Percentiles rank a stretch among this genome's conserved stretches.
Conservation (phyloP, 2,797 vertebrate species). For the Hylomyscus alleni region DNA sequence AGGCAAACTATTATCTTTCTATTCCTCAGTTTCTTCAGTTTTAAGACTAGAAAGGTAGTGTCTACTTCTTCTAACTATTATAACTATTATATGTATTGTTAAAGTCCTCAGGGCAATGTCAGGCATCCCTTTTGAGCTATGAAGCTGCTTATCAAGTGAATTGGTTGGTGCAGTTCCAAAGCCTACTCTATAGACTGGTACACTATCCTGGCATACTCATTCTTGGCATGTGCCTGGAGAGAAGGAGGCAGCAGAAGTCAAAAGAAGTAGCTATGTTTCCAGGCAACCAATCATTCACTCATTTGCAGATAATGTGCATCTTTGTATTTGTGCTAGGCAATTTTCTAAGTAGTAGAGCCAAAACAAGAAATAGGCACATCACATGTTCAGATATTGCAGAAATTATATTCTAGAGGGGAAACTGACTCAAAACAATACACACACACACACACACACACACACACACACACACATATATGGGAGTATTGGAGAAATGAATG, state of each 20-base stretch:
- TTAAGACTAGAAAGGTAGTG: slow-evolving; percentile 40
- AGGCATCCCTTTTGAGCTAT: background rate
- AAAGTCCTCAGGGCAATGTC: background rate
- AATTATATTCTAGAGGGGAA: slow-evolving; percentile 16
- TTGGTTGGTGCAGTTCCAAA: slow-evolving; percentile 15
- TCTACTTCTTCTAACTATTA: background rate
- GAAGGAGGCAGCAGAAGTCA: background rate
- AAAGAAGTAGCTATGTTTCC: slow-evolving; percentile 28
- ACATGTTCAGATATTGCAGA: background rate
- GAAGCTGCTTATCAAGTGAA: slow-evolving; percentile 17
- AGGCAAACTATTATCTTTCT: slow-evolving; percentile 4
- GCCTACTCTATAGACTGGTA: slow-evolving; percentile 25
- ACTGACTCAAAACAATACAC: background rate
- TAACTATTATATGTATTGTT: slow-evolving; percentile 25
- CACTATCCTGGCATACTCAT: slow-evolving; percentile 7
- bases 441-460: background rate
- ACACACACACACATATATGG: background rate
- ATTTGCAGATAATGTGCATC: slow-evolving; percentile 54
- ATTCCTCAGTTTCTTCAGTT: slow-evolving; percentile 39
- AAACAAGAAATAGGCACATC: slow-evolving; percentile 40
- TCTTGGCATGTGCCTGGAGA: background rate
- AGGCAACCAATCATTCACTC: slow-evolving; percentile 41
- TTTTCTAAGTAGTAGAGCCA: slow-evolving; percentile 51
- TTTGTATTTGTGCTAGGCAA: background rate
- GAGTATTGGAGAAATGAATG: slow-evolving; percentile 35